Percentiles rank a stretch among this genome's conserved stretches.
These are phyloP conservation scores for Hylaeus anthracinus DNA, from an alignment of 1,140 invertebrate genomes.

Conservation along the genomic window DNA sequence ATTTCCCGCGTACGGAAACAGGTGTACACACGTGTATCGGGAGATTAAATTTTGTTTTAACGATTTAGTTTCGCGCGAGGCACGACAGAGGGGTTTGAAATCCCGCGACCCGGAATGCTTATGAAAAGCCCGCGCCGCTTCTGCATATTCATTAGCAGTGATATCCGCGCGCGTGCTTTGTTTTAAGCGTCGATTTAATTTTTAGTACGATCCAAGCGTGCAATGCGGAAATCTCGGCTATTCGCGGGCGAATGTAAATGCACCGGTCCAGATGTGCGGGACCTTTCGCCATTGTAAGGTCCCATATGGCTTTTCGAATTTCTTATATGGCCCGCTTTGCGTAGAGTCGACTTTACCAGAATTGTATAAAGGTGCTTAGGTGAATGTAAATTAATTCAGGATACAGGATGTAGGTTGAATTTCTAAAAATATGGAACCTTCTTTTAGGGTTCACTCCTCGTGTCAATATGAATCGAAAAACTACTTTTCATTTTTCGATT, in stretches of 20 bases:
- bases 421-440: too few relatives aligned
- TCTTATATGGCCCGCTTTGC: too few relatives aligned
- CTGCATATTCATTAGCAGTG: constrained; percentile 55
- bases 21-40: neutral
- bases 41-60: constrained; percentile 54
- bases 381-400: too few relatives aligned
- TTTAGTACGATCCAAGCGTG: constrained; percentile 27
- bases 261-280: neutral
- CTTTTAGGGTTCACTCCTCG: too few relatives aligned
- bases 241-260: neutral
- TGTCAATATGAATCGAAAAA: too few relatives aligned
- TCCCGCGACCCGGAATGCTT: constrained; percentile 41
- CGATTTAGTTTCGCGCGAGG: constrained; percentile 37
- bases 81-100: constrained; percentile 14
- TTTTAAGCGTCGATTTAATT: constrained; percentile 49
- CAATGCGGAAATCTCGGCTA: neutral
- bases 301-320: too few relatives aligned
- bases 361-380: too few relatives aligned
- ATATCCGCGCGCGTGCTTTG: constrained; percentile 32
- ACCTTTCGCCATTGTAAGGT: too few relatives aligned
- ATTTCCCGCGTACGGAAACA: neutral
- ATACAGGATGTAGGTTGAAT: too few relatives aligned
- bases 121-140: constrained; percentile 46
- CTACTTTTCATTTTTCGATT: too few relatives aligned
- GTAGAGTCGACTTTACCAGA: too few relatives aligned